Evolutionary conservation across 30 jellyfish, hydroid and myxozoan species (phyloP).

Genomic region (Cassiopea andromeda): DNA sequence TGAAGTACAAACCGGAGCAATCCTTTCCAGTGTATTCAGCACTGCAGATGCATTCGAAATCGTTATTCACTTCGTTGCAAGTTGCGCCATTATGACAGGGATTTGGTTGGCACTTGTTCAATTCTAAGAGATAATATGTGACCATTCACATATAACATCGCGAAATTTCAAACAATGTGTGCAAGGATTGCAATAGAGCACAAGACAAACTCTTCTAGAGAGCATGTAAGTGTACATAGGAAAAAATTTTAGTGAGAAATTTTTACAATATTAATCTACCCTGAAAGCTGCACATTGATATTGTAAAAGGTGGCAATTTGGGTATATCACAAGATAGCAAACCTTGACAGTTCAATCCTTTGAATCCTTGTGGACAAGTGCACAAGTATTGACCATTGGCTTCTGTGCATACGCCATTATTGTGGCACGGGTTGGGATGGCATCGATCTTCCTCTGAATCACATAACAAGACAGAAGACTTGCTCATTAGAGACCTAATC

Average conservation of each 20-base stretch:
- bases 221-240: too few species aligned
- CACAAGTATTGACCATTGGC: slow-evolving; percentile 94
- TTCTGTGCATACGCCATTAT: slow-evolving; percentile 93
- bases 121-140: slow-evolving; percentile 29
- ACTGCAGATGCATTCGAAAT: slow-evolving; percentile 87
- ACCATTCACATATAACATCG: too few species aligned
- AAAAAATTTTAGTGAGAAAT: too few species aligned
- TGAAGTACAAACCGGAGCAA: slow-evolving; percentile 66
- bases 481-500: not conserved
- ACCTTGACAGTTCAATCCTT: slow-evolving; percentile 97
- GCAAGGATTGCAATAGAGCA: too few species aligned
- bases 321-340: not conserved
- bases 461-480: not conserved
- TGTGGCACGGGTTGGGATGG: slow-evolving; percentile 96
- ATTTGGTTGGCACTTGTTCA: slow-evolving; percentile 93
- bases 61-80: slow-evolving; percentile 88
- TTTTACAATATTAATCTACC: too few species aligned
- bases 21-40: slow-evolving; percentile 91
- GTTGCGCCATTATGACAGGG: slow-evolving; percentile 93
- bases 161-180: too few species aligned
- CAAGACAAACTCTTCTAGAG: too few species aligned
- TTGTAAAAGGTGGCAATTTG: too few species aligned
- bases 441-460: slow-evolving; percentile 91
- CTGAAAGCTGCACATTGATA: too few species aligned
- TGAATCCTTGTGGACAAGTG: slow-evolving; percentile 97